A percentile compares a stretch with the other conserved stretches of the same genome.
These are phyloP conservation scores for Epicauta chinensis DNA, from an alignment of 1,140 invertebrate species.

Conservation along the genomic window DNA sequence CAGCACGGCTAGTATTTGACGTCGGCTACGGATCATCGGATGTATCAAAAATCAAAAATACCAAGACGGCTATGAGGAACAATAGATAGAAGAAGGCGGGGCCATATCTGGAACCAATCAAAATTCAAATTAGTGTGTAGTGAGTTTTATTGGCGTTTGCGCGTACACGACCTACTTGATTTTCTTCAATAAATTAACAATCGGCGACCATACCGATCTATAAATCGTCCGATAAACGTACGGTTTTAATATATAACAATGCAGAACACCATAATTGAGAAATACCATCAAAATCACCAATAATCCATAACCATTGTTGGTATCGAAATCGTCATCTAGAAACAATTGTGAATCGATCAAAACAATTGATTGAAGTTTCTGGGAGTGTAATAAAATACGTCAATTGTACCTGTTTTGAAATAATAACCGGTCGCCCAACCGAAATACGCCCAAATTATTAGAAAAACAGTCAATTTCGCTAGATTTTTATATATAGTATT, in stretches of 20 bases:
- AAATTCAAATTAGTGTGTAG: background rate
- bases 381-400: background rate
- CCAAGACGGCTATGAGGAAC: conserved; percentile 45
- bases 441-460: conserved; percentile 20
- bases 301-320: conserved; percentile 61
- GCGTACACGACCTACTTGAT: too few relatives aligned
- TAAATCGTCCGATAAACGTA: too few relatives aligned
- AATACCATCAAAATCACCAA: too few relatives aligned
- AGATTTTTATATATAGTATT: background rate
- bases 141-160: too few relatives aligned
- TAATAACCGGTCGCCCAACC: conserved; percentile 29
- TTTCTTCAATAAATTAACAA: conserved; percentile 3
- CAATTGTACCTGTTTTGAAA: conserved; percentile 20
- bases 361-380: background rate
- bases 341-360: conserved; percentile 13
- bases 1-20: too few relatives aligned
- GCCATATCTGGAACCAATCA: conserved; percentile 22
- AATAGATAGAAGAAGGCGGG: conserved; percentile 20
- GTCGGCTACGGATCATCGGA: too few relatives aligned
- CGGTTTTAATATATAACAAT: too few relatives aligned
- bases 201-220: conserved; percentile 38
- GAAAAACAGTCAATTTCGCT: conserved; percentile 3
- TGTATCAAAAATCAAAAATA: conserved; percentile 62
- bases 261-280: too few relatives aligned
- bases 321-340: conserved; percentile 35